These are phyloP conservation scores for Andrena camellia DNA, from an alignment of 2,888 invertebrate genomes.

Conservation along the genomic window DNA sequence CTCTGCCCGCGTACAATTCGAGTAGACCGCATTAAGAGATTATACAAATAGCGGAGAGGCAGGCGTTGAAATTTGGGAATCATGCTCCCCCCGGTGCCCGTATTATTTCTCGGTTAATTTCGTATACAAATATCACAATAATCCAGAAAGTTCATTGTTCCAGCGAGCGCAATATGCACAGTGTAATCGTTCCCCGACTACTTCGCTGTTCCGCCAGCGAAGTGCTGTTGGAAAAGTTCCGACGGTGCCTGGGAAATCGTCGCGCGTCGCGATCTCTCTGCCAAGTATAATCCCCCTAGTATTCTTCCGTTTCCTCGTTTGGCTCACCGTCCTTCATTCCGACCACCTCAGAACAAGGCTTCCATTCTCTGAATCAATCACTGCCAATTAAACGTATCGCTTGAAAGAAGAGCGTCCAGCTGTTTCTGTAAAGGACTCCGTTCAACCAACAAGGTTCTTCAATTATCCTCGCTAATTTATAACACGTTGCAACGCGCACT, in stretches of 20 bases:
- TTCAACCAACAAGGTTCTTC: too few species aligned
- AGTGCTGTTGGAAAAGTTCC: conserved; percentile 22
- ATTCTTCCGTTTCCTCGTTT: neutral
- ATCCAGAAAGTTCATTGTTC: conserved; percentile 16
- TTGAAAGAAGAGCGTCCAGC: too few species aligned
- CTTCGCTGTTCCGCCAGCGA: neutral
- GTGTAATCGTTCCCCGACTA: conserved; percentile 26
- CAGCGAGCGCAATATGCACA: conserved; percentile 7
- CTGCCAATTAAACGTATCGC: neutral
- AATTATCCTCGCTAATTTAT: too few species aligned
- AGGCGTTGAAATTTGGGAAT: neutral
- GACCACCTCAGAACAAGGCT: neutral
- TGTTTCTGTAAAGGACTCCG: too few species aligned
- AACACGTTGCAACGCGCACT: too few species aligned
- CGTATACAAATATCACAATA: conserved; percentile 32
- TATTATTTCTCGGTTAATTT: conserved; percentile 4
- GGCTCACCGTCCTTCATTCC: neutral
- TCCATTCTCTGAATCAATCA: conserved; percentile 16
- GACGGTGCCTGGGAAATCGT: neutral
- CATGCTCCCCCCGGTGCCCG: neutral
- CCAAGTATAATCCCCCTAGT: neutral
- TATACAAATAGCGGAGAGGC: neutral
- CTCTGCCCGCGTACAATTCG: too few species aligned
- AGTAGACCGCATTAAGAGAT: neutral
- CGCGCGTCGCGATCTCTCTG: conserved; percentile 13